Conservation (phyloP, 2,888 invertebrate species). For the Meandrusa payeni region DNA sequence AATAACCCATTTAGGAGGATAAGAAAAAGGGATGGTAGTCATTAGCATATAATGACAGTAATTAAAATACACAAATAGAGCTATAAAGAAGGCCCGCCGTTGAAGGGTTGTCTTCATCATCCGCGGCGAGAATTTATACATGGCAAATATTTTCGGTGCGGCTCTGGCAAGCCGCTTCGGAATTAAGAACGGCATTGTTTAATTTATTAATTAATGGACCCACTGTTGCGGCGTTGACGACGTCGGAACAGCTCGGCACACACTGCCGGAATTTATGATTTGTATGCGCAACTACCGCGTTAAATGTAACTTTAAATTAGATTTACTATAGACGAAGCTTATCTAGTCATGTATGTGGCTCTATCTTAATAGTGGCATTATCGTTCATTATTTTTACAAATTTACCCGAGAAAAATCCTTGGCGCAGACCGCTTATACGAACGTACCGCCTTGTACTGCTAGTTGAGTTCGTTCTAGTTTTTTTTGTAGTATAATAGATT, state of each 20-base stretch:
- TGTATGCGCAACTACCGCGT: slow-evolving; percentile 24
- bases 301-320: slow-evolving; percentile 24
- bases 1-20: slow-evolving; percentile 79
- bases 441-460: no score
- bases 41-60: slow-evolving; percentile 85
- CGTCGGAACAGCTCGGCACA: slow-evolving; percentile 29
- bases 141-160: slow-evolving; percentile 76
- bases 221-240: slow-evolving; percentile 60
- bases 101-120: slow-evolving; percentile 80
- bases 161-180: slow-evolving; percentile 56
- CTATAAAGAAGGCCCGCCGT: slow-evolving; percentile 79
- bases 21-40: slow-evolving; percentile 81
- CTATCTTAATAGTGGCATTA: no score
- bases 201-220: slow-evolving; percentile 78
- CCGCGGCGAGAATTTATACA: slow-evolving; percentile 73
- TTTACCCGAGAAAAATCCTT: no score
- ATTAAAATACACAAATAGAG: slow-evolving; percentile 87
- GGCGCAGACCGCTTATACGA: no score
- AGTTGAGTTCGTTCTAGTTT: no score
- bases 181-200: slow-evolving; percentile 75
- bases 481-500: no score
- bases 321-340: slow-evolving; percentile 22
- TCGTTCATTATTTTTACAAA: no score
- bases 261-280: slow-evolving; percentile 27
- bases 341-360: slow-evolving; percentile 19